phyloP scores from a whole-genome alignment of 1,140 invertebrate genomes.

The Drosophila carrolli region DNA sequence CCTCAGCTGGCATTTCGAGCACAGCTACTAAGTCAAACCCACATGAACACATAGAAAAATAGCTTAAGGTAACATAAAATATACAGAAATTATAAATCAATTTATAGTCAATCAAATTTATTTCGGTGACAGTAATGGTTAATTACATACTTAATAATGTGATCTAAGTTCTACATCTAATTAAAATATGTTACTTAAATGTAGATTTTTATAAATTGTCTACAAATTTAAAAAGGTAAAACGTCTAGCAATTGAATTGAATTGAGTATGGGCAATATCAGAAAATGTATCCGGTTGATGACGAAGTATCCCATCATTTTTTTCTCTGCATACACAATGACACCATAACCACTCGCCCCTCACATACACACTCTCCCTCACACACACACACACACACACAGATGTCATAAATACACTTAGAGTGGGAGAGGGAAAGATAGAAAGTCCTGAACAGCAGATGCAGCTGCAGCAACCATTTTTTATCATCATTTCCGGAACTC shows the following conservation, averaged over 20 bases:
- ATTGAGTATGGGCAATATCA: too few relatives aligned
- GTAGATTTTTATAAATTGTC: too few relatives aligned
- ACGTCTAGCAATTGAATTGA: too few relatives aligned
- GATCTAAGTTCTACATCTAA: too few relatives aligned
- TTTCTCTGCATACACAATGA: slow-evolving; percentile 22
- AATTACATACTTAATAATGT: too few relatives aligned
- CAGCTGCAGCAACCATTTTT: slow-evolving; percentile 72
- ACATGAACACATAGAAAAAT: slow-evolving; percentile 7
- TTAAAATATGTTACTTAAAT: too few relatives aligned
- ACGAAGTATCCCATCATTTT: background rate
- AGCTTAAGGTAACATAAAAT: too few relatives aligned
- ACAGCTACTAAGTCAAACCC: slow-evolving; percentile 75
- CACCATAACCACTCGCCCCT: slow-evolving; percentile 5
- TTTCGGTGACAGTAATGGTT: too few relatives aligned
- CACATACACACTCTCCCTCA: too few relatives aligned
- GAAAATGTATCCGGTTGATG: background rate
- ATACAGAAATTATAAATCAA: too few relatives aligned
- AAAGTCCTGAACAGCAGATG: slow-evolving; percentile 50
- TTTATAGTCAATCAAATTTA: too few relatives aligned
- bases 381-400: slow-evolving; percentile 28
- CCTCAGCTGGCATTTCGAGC: slow-evolving; percentile 41
- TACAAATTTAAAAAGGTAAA: too few relatives aligned
- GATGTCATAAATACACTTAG: slow-evolving; percentile 40
- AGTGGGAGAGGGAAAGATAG: slow-evolving; percentile 20
- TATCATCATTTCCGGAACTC: slow-evolving; percentile 82